These are phyloP conservation scores for Phalacrocorax aristotelis DNA, from an alignment of 2,113 vertebrate species.

Conservation along the genomic window DNA sequence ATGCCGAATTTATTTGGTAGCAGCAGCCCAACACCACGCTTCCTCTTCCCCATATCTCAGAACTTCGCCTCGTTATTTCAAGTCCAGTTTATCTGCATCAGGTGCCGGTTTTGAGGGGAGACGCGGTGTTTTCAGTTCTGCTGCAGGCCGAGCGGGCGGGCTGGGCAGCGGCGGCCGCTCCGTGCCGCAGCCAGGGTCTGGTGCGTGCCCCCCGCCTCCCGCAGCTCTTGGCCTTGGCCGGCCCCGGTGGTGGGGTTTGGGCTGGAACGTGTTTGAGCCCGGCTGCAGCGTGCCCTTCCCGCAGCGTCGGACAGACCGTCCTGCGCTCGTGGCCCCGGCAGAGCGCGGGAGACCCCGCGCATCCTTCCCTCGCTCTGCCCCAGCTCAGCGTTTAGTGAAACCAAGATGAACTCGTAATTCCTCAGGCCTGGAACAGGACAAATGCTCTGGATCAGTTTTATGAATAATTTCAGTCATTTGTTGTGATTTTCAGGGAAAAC, in stretches of 20 bases:
- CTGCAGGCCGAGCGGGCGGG: background rate
- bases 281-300: background rate
- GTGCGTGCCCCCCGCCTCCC: background rate
- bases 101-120: background rate
- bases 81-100: background rate
- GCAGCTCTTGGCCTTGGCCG: background rate
- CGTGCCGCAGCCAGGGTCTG: background rate
- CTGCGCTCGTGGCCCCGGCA: no score
- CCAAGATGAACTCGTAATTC: accelerated
- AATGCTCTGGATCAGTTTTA: accelerated
- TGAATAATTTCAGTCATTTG: background rate
- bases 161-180: background rate
- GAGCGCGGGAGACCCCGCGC: background rate
- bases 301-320: accelerated
- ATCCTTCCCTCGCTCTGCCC: background rate
- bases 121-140: background rate
- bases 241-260: background rate
- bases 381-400: background rate
- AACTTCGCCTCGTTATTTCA: accelerated
- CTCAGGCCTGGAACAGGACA: background rate
- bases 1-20: background rate
- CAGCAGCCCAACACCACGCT: accelerated
- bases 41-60: background rate
- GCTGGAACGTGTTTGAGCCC: background rate
- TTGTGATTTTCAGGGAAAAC: background rate